phyloP scores from a whole-genome alignment of 2,797 vertebrate species.

The Notolepis coatsorum region DNA sequence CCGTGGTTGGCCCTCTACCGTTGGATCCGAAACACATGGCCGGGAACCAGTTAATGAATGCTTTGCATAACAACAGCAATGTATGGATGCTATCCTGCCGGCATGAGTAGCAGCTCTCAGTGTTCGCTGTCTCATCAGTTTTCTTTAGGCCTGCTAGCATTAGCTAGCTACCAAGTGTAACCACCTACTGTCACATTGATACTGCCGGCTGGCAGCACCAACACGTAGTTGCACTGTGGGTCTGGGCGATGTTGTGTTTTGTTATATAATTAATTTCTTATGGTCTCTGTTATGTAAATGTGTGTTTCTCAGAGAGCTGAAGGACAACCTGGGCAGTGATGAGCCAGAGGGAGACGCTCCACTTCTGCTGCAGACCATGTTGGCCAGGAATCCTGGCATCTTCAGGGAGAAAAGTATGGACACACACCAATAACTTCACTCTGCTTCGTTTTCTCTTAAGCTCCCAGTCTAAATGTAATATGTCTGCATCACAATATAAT shows the following conservation, averaged over 20 bases:
- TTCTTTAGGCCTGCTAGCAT: no score
- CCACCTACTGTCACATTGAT: no score
- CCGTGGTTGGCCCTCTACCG: no score
- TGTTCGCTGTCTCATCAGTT: no score
- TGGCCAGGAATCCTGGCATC: conserved; percentile 98
- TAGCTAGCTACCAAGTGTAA: no score
- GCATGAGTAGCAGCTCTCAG: no score
- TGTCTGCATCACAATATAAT: background rate
- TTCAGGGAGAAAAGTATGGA: conserved; percentile 98
- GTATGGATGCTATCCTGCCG: no score
- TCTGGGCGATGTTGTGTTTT: background rate
- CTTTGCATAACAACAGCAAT: no score
- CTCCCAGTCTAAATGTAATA: background rate
- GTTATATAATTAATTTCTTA: background rate
- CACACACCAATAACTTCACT: conserved; percentile 50
- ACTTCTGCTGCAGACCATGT: conserved; percentile 93
- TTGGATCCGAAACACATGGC: no score
- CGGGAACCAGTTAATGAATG: no score
- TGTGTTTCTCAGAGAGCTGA: conserved; percentile 88
- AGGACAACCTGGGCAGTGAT: conserved; percentile 98
- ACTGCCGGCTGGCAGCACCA: no score
- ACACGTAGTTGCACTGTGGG: no score
- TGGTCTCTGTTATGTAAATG: background rate
- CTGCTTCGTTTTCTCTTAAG: background rate
- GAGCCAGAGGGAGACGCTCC: conserved; percentile 97